Conservation (phyloP, 2,888 invertebrate species). For the Leucophenga montana region DNA sequence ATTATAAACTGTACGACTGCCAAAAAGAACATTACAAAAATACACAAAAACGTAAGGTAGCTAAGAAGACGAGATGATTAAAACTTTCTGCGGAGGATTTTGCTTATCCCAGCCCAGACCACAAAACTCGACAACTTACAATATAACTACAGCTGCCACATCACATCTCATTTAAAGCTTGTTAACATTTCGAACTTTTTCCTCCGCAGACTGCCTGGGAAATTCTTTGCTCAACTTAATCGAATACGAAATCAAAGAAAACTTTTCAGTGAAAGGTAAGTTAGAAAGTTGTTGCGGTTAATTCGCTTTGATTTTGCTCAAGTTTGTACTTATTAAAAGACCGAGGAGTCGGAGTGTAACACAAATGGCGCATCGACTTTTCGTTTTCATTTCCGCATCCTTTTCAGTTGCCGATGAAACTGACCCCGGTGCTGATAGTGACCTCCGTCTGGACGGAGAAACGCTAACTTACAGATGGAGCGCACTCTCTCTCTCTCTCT, state of each 20-base stretch:
- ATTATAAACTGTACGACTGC: neutral
- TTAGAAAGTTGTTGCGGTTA: neutral
- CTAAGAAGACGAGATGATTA: slow-evolving; percentile 7
- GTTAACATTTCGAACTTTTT: neutral
- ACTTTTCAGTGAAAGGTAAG: slow-evolving; percentile 1
- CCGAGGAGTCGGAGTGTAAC: neutral
- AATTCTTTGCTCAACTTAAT: neutral
- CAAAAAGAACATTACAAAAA: neutral
- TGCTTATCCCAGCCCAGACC: neutral
- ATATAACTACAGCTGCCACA: too few species aligned
- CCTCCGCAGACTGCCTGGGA: neutral
- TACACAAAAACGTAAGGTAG: neutral
- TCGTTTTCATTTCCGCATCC: neutral
- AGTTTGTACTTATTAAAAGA: neutral
- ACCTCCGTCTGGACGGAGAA: too few species aligned
- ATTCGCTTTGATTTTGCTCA: neutral
- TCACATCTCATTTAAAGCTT: neutral
- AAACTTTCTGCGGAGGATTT: slow-evolving; percentile 20
- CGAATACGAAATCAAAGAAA: slow-evolving; percentile 11
- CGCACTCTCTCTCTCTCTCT: neutral
- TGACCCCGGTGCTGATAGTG: neutral
- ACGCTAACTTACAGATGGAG: neutral
- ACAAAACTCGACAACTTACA: neutral
- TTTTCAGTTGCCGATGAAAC: neutral
- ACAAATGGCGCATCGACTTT: neutral